Conservation (phyloP, 2,113 vertebrate genomes). For the Ammodytes marinus region DNA sequence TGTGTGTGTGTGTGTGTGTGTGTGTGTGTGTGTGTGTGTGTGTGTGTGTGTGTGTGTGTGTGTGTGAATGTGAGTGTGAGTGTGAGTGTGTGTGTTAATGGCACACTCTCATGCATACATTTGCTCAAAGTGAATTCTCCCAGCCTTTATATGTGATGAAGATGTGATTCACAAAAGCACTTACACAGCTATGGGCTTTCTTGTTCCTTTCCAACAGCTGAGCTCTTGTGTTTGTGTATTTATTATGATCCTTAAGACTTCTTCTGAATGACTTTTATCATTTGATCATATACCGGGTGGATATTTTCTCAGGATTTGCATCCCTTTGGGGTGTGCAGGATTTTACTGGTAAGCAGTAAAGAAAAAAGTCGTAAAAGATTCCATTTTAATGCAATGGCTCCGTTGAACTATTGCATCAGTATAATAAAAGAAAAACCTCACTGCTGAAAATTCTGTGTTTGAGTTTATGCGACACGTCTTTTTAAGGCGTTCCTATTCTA, state of each 20-base stretch:
- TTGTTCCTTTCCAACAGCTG: neutral
- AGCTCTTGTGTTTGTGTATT: conserved; percentile 2
- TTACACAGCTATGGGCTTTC: neutral
- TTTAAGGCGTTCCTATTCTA: neutral
- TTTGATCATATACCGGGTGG: neutral
- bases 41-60: too few relatives aligned
- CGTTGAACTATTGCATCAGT: neutral
- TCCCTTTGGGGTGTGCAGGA: neutral
- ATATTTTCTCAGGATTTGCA: neutral
- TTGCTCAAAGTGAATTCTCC: conserved; percentile 23
- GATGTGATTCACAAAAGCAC: neutral
- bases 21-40: too few relatives aligned
- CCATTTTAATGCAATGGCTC: neutral
- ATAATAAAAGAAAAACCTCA: neutral
- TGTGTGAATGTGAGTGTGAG: too few relatives aligned
- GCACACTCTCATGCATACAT: conserved; percentile 45
- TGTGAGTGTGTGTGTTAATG: neutral
- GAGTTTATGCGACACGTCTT: neutral
- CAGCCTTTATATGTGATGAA: neutral
- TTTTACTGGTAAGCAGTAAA: neutral
- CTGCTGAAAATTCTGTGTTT: neutral
- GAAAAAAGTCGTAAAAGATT: neutral
- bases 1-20: too few relatives aligned
- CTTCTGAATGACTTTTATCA: neutral
- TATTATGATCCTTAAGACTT: neutral